Evolutionary conservation across 1,140 invertebrate genomes (phyloP).

Genomic region (Anadara kagoshimensis): DNA sequence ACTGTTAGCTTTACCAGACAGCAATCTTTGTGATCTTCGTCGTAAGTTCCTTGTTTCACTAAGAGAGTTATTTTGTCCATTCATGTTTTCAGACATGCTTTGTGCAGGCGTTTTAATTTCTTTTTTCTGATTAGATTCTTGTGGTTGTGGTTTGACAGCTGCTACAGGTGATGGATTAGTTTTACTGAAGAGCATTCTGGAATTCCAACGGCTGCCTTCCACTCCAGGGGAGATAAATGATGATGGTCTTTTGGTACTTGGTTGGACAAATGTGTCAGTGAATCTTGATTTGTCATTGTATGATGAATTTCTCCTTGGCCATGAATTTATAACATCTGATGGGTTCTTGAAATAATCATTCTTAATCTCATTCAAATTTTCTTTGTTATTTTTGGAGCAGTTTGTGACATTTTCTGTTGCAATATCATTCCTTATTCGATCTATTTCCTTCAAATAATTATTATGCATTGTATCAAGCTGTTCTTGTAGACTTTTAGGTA

Average conservation of each 20-base stretch:
- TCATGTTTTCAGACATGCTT: not conserved
- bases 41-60: slow-evolving; percentile 5
- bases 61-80: not conserved
- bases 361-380: too few species aligned
- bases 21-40: slow-evolving; percentile 31
- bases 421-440: slow-evolving; percentile 9
- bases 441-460: slow-evolving; percentile 23
- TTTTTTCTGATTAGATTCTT: not conserved
- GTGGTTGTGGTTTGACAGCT: slow-evolving; percentile 31
- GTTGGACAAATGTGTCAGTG: too few species aligned
- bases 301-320: too few species aligned
- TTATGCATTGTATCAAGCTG: slow-evolving; percentile 21
- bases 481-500: slow-evolving; percentile 5
- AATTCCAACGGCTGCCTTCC: not conserved
- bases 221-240: slow-evolving; percentile 19
- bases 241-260: not conserved
- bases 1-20: not conserved
- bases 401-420: not conserved
- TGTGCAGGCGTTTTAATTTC: not conserved
- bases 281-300: too few species aligned
- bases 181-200: slow-evolving; percentile 24
- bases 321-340: too few species aligned
- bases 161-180: slow-evolving; percentile 39
- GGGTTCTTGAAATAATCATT: too few species aligned
- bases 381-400: too few species aligned